Percentiles rank a stretch among this genome's conserved stretches.
Evolutionary conservation across 2,113 vertebrate species (phyloP).

Genomic region (Haemorhous mexicanus): DNA sequence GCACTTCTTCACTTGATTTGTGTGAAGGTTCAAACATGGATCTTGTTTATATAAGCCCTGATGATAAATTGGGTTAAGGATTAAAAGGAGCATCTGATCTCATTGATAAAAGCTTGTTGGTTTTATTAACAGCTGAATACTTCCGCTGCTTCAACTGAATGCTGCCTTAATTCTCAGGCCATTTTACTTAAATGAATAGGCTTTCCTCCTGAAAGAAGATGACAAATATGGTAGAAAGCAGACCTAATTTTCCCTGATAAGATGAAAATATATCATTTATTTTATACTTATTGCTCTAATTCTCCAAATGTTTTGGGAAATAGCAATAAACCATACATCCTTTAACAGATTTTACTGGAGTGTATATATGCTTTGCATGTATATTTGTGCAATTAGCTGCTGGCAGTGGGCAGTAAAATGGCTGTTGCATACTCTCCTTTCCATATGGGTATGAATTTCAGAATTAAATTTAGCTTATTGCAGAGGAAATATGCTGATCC

Average conservation of each 20-base stretch:
- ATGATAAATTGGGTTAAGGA: background rate
- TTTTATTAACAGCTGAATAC: constrained; percentile 23
- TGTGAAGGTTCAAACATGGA: background rate
- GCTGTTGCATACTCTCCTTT: background rate
- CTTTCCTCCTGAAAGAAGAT: background rate
- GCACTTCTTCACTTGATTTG: background rate
- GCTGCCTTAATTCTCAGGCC: background rate
- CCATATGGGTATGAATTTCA: background rate
- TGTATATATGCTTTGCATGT: background rate
- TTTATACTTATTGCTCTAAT: constrained; percentile 27
- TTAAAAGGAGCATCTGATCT: background rate
- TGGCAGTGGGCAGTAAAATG: background rate
- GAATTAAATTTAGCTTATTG: background rate
- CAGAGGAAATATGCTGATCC: background rate
- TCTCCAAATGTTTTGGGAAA: constrained; percentile 30
- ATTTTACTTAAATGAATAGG: constrained; percentile 4
- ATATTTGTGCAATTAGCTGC: constrained; percentile 27
- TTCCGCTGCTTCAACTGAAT: background rate
- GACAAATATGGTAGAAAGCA: background rate
- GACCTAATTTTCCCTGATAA: background rate
- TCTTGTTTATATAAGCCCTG: background rate
- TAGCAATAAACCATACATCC: background rate
- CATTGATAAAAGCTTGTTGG: background rate
- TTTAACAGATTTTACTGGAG: background rate
- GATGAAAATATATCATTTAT: background rate